Evolutionary conservation across 2,888 invertebrate genomes (phyloP), one percentile per base, ranked within the genome.

Genomic region (Apamea monoglypha): DNA sequence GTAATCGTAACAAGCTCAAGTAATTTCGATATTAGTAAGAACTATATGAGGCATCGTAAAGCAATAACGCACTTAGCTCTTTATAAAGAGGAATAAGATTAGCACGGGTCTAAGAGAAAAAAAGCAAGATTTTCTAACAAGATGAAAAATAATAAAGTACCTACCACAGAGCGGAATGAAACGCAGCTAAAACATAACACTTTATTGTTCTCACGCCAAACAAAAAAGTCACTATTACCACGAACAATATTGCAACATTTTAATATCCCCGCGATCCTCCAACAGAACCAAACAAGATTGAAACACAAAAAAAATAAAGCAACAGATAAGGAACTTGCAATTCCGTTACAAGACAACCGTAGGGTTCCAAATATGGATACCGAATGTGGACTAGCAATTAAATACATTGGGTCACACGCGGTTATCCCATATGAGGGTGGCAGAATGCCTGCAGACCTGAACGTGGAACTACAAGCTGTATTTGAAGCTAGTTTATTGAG

Each of bases 331-430:
- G 82, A 78, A 75, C 68, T 44, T 68, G 80, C 59, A 74, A 89
- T 88, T 86, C 88, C 90, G 88, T 89, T 89, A 89, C 77, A 66
- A 73, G 83, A 84, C 77, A 88, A 84, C 81, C 70, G 81, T 83
- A 69, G 47, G 66, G 56, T 64, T 53, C 90, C 88, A 70, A 80
- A 83, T 78, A 89, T 81, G 90, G 88, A 25, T 70, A 68, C 64
- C 75, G 67, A 81, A 83, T 87, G 87, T 89, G 61, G 81, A 77
- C 63, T 80, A 72, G 85, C 82, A 88, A 89, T 89, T 89, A 88
- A 89, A 84, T 75, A 72, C 83, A 85, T 87, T 88, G 82, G 87
- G 83, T 89, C 90, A 88, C 81, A 89, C 75, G 79, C 79, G 74
- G 78, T 74, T 80, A 75, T 83, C 53, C 86, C 84, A 74, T 89